These are phyloP conservation scores for Onthophagus taurus DNA, from an alignment of 1,140 invertebrate genomes.

Conservation along the genomic window DNA sequence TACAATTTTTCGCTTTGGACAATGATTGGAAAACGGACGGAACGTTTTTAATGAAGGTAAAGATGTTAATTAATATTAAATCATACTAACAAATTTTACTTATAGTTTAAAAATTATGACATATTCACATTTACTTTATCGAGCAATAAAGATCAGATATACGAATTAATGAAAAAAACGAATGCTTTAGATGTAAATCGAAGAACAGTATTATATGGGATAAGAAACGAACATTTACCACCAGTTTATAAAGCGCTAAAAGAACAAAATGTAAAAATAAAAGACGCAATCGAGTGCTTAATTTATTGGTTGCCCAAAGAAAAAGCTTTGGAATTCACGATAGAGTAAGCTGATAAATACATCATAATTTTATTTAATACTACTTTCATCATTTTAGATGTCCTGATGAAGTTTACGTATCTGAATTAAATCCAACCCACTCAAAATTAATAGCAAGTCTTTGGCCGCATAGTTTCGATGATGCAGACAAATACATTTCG, in stretches of 20 bases:
- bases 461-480: conserved; percentile 28
- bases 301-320: conserved; percentile 3
- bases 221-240: conserved; percentile 1
- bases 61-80: no score
- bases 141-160: neutral
- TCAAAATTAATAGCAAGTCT: conserved; percentile 6
- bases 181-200: conserved; percentile 3
- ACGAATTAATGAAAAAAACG: conserved; percentile 1
- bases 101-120: conserved; percentile 4
- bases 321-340: conserved; percentile 2
- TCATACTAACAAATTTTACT: no score
- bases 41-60: conserved; percentile 6
- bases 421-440: conserved; percentile 16
- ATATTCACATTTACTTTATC: conserved; percentile 6
- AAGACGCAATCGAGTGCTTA: conserved; percentile 2
- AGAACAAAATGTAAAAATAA: conserved; percentile 2
- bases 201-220: conserved; percentile 1
- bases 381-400: conserved; percentile 21
- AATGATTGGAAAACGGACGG: conserved; percentile 1
- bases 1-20: conserved; percentile 1
- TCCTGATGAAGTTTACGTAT: conserved; percentile 24
- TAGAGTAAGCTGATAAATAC: neutral
- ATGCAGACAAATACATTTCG: conserved; percentile 25
- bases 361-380: neutral
- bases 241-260: neutral